Evolutionary conservation across 1,140 invertebrate genomes (phyloP), one percentile per base, ranked within the genome.

Genomic region (Caenorhabditis inopinata): DNA sequence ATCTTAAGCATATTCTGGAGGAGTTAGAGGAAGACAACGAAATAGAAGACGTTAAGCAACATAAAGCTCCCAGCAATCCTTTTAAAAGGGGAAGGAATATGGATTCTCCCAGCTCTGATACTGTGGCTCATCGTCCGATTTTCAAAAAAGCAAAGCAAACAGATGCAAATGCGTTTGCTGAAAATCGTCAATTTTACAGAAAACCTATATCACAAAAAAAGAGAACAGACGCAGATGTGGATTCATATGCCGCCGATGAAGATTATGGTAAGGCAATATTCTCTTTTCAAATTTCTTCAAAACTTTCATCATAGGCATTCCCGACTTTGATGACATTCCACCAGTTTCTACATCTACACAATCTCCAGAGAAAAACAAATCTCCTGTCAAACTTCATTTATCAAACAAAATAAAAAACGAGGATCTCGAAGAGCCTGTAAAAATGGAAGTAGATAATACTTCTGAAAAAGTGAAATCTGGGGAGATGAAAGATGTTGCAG

Each of bases 1-100:
- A 35, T 18, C 14, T 80, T n/a, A 80, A 80, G 58, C 35, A 80
- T n/a, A 62, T 74, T 1, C 23, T 80, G 21, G 79, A 76, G 2
- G 7, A 76, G 16, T 9, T 75, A 12, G 35, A 75, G 9, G 48
- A 35, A 9, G 29, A 18, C 29, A 58, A 18, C 21, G 74, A 80
- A 23, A 21, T 3, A 21, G 79, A 80, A 7, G 48, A 42, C 9
- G 73, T 76, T 11, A 16, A n/a, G 3, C n/a, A 27, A 35, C 47
- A 35, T 1, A 74, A 48, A 27, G 35, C 23, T 32, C 2, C 9
- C 32, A 12, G 18, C 18, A 78, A 38, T 78, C 35, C 49, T 1
- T 62, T 62, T 53, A 78, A 53, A 68, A 16, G 48, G 25, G 32
- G 49, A 38, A 62, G 76, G 68, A 38, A 25, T 21, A 9, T n/a